Percentiles rank a stretch among this genome's conserved stretches.
Conservation (phyloP, 2,888 invertebrate species). For the Orchesellides sinensis region DNA sequence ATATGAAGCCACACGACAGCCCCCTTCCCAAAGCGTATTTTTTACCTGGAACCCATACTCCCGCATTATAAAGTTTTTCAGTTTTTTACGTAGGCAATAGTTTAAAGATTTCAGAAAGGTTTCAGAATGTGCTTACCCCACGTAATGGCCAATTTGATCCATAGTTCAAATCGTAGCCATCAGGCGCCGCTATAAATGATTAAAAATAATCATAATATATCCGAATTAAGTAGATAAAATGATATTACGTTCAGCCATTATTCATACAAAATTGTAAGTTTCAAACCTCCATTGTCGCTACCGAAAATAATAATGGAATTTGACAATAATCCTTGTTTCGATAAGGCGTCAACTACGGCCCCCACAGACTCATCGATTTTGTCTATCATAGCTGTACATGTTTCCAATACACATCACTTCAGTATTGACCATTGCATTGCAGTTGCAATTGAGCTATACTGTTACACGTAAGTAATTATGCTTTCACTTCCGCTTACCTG, state of each 20-base stretch:
- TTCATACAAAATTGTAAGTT: background rate
- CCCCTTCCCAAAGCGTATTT: conserved; percentile 72
- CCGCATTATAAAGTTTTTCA: no score
- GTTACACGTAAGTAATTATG: no score
- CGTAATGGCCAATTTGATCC: conserved; percentile 79
- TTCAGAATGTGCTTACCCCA: conserved; percentile 43
- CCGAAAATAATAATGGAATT: conserved; percentile 91
- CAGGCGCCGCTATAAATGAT: conserved; percentile 82
- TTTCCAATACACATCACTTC: background rate
- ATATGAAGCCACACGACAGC: conserved; percentile 63
- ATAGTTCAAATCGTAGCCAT: conserved; percentile 84
- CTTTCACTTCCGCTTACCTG: conserved; percentile 79
- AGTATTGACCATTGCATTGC: no score
- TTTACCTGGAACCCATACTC: no score
- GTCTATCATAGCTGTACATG: conserved; percentile 85
- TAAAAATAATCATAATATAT: background rate
- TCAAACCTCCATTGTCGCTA: conserved; percentile 94
- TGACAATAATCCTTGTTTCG: conserved; percentile 81
- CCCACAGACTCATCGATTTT: conserved; percentile 92
- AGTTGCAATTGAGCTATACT: no score
- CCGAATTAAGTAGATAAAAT: no score
- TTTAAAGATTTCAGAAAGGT: no score
- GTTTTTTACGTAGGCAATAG: no score
- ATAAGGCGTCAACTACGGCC: conserved; percentile 84
- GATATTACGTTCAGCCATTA: no score